Evolutionary conservation across 2,888 invertebrate genomes (phyloP), one percentile per base, ranked within the genome.

Genomic region (Macrosiphum euphorbiae): DNA sequence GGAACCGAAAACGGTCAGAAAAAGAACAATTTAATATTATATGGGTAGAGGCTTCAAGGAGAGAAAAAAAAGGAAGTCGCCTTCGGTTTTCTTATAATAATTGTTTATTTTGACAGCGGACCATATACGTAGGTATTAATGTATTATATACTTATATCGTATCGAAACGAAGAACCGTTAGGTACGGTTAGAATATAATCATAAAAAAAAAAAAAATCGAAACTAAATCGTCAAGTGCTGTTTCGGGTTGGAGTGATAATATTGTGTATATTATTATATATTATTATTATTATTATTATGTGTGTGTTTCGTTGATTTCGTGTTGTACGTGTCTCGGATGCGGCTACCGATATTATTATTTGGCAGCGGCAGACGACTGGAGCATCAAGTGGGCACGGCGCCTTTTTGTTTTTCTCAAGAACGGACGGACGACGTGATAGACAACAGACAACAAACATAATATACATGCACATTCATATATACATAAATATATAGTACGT

Each of bases 91-190:
- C 61, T 86, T 24, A 67, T 90, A 90, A 61, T 90, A 90, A 94
- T 94, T 90, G 94, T 94, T 94, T 94, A 94, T 94, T 94, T 94
- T 94, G 94, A 94, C 94, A 94, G 94, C 90, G 90, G 86, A 52
- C 86, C 41, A 58, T 61, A 78, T 10, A 24, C 1, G n/a, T n/a
- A n/a, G n/a, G n/a, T n/a, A n/a, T n/a, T n/a, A n/a, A n/a, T n/a
- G n/a, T n/a, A 41, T 61, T 58, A 26, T 26, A 58, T 78, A 41
- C 78, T 78, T 78, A 78, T 24, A 78, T 78, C 52, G 41, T 86
- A 44, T 92, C 58, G 89, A 93, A 89, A 89, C 35, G 78, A 88
- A 47, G 44, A 90, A 93, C 93, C 93, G 93, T 93, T 93, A 47
- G 47, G 47, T 47, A 93, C 44, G 89, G 58, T 58, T 84, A 47